These are phyloP conservation scores for Archips xylosteana DNA, from an alignment of 2,888 invertebrate species.

Conservation along the genomic window DNA sequence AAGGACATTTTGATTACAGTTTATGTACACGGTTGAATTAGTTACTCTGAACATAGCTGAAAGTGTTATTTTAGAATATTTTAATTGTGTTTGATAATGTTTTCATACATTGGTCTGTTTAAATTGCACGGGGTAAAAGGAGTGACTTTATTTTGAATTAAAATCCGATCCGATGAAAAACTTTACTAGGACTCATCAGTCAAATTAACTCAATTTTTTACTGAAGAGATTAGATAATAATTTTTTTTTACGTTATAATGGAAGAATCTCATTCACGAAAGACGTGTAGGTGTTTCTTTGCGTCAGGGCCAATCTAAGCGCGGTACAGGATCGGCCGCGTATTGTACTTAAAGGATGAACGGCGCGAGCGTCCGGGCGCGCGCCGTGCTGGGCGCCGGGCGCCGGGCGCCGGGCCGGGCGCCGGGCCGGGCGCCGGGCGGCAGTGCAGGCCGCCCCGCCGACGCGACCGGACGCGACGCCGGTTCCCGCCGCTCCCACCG, in stretches of 20 bases:
- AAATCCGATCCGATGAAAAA: no score
- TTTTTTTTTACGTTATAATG: background rate
- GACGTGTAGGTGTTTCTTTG: background rate
- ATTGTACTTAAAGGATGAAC: constrained; percentile 51
- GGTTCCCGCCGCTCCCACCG: constrained; percentile 50
- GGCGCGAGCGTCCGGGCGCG: constrained; percentile 56
- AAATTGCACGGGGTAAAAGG: no score
- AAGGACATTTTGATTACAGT: no score
- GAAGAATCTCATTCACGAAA: background rate
- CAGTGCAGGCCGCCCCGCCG: constrained; percentile 78
- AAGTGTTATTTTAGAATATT: no score
- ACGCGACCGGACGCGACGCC: constrained; percentile 67
- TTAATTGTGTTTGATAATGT: no score
- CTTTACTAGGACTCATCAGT: no score
- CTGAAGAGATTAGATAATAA: no score
- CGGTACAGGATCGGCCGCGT: constrained; percentile 63
- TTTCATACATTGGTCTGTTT: no score
- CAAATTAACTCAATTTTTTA: no score
- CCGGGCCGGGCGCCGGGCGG: constrained; percentile 60
- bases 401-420: constrained; percentile 62
- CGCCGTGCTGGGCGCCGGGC: constrained; percentile 12
- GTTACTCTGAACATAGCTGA: no score
- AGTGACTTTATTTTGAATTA: no score
- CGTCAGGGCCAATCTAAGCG: constrained; percentile 34
- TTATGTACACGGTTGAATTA: no score